Evolutionary conservation across 2,113 vertebrate genomes (phyloP), one percentile per base, ranked within the genome.

Genomic region (Scytalopus superciliaris): DNA sequence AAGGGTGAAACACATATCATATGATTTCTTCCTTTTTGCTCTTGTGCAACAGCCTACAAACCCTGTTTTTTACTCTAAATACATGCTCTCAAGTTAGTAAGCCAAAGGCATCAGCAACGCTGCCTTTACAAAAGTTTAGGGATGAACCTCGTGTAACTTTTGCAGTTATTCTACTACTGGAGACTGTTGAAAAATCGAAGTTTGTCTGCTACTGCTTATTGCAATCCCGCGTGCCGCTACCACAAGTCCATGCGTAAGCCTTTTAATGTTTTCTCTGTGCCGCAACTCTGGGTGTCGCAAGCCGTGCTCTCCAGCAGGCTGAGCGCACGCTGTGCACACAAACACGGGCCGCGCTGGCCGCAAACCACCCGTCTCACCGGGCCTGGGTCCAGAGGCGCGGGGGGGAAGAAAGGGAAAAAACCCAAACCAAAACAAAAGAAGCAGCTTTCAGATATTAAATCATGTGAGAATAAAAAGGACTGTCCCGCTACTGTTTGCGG

Each of bases 21-120:
- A 60, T 64, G 95, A 90, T 94, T 85, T 87, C 19, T 74, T 84
- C 81, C 84, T 80, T 88, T 83, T 35, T 31, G n/a, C 16, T 59
- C 37, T 90, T 94, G 79, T 24, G 39, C 79, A 96, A 93, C 21
- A 47, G 50, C 15, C 30, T 80, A 27, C 63, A 93, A 88, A 59
- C 23, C 31, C 23, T 27, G 50, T 27, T 86, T 90, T 79, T 60
- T 14, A 56, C 31, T 52, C 44, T 39, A 42, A 82, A 59, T 17
- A 33, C 2, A 2, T 11, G n/a, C 27, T 78, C 53, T 67, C 9
- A 66, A 22, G 45, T 50, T 68, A 30, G 21, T 22, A 53, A 47
- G 19, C 22, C 59, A 81, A 42, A 70, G 47, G 15, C 14, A 27
- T 35, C 35, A 49, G 19, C 14, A 55, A 3, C 3, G 2, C 47